Evolutionary conservation across 2,113 vertebrate genomes (phyloP).

Genomic region (Bungarus multicinctus): DNA sequence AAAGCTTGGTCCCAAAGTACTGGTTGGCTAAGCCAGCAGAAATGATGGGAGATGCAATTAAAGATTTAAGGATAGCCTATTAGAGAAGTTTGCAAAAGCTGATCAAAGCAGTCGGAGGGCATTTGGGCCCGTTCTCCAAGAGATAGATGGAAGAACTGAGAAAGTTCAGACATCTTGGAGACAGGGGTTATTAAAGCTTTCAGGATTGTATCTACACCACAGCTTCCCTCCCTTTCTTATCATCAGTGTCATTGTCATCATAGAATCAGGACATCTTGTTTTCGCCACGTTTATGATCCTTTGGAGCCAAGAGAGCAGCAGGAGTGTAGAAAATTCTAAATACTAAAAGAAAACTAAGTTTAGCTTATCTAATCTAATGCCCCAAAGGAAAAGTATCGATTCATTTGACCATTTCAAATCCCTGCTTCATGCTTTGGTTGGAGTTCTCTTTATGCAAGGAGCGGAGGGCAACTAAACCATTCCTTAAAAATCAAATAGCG

Average conservation of each 20-base stretch:
- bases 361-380: neutral
- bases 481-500: neutral
- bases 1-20: neutral
- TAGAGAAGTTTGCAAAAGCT: neutral
- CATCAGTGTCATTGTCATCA: neutral
- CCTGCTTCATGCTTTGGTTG: neutral
- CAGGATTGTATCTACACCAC: neutral
- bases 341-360: neutral
- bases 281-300: neutral
- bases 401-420: neutral
- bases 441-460: neutral
- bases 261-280: neutral
- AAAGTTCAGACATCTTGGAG: neutral
- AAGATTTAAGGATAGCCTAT: neutral
- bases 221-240: neutral
- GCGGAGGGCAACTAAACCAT: neutral
- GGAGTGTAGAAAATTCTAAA: neutral
- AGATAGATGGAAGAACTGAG: neutral
- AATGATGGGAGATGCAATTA: neutral
- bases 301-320: neutral
- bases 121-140: neutral
- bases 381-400: neutral
- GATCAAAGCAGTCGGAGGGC: neutral
- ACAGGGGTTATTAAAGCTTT: neutral
- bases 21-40: neutral